A percentile compares a stretch with the other conserved stretches of the same genome.
Conservation (phyloP, 1,140 invertebrate genomes). For the Arctopsyche grandis region DNA sequence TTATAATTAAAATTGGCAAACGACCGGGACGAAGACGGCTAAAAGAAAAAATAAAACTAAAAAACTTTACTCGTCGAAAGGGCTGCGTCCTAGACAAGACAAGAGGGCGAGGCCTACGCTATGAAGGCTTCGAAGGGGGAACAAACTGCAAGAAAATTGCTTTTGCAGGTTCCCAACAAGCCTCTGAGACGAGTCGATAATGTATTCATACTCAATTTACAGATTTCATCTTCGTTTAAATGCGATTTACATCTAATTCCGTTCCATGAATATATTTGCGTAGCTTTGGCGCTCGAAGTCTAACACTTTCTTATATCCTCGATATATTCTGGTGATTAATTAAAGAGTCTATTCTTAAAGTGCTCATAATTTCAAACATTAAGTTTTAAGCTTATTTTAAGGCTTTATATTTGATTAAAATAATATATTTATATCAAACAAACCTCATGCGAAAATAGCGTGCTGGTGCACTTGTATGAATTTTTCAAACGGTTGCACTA, state of each 20-base stretch:
- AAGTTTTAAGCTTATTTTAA: too few relatives aligned
- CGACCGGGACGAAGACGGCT: too few relatives aligned
- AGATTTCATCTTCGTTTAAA: slow-evolving; percentile 18
- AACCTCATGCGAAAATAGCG: too few relatives aligned
- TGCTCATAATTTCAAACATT: too few relatives aligned
- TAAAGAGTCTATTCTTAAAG: neutral
- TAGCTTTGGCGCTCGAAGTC: neutral
- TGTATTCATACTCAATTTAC: slow-evolving; percentile 22
- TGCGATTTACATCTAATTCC: slow-evolving; percentile 5
- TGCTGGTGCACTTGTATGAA: neutral
- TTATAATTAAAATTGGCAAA: too few relatives aligned
- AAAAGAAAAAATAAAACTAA: too few relatives aligned
- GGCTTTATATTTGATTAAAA: too few relatives aligned
- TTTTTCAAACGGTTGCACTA: slow-evolving; percentile 39
- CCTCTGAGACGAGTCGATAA: slow-evolving; percentile 10
- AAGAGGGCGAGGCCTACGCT: too few relatives aligned
- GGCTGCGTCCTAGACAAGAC: too few relatives aligned
- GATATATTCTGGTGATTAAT: neutral
- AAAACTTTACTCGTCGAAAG: too few relatives aligned
- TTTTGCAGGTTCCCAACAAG: neutral
- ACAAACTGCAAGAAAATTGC: slow-evolving; percentile 7
- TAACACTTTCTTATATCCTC: neutral
- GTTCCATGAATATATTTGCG: slow-evolving; percentile 17
- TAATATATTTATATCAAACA: too few relatives aligned
- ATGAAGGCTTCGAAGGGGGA: neutral